Evolutionary conservation across 2,888 invertebrate species (phyloP).

Genomic region (Diaperis boleti): DNA sequence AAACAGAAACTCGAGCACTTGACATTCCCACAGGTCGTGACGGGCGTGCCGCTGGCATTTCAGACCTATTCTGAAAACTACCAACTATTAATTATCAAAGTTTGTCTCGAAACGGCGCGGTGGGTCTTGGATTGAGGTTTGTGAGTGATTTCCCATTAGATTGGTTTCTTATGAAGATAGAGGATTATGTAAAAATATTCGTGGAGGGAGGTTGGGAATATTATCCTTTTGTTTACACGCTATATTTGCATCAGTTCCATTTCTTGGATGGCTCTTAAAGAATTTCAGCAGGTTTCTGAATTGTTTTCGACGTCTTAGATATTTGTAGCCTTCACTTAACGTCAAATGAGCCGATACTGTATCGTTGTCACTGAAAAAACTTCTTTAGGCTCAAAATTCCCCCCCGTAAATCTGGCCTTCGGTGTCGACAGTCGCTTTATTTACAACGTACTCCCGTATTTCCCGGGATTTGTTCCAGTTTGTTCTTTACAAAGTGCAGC

Average conservation of each 20-base stretch:
- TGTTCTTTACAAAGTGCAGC: constrained; percentile 30
- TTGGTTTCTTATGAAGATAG: constrained; percentile 4
- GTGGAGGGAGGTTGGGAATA: neutral
- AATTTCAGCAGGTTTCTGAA: too few species aligned
- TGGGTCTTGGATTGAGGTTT: neutral
- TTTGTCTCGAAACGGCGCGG: neutral
- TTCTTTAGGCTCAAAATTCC: neutral
- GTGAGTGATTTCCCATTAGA: neutral
- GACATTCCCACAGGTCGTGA: constrained; percentile 8
- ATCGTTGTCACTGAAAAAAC: neutral
- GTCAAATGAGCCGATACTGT: neutral
- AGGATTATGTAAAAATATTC: constrained; percentile 1
- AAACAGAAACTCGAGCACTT: neutral
- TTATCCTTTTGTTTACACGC: neutral
- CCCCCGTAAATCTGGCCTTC: constrained; percentile 1
- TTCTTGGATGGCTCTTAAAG: too few species aligned
- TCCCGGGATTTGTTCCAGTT: constrained; percentile 32
- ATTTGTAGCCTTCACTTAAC: neutral
- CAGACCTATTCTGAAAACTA: constrained; percentile 13
- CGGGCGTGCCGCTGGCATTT: neutral
- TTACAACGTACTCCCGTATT: constrained; percentile 8
- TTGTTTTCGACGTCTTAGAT: neutral
- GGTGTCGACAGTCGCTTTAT: neutral
- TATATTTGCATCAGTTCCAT: too few species aligned
- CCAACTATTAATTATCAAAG: constrained; percentile 34